Evolutionary conservation across 1,140 invertebrate genomes (phyloP), one percentile per base, ranked within the genome.

Genomic region (Laupala kohalensis): DNA sequence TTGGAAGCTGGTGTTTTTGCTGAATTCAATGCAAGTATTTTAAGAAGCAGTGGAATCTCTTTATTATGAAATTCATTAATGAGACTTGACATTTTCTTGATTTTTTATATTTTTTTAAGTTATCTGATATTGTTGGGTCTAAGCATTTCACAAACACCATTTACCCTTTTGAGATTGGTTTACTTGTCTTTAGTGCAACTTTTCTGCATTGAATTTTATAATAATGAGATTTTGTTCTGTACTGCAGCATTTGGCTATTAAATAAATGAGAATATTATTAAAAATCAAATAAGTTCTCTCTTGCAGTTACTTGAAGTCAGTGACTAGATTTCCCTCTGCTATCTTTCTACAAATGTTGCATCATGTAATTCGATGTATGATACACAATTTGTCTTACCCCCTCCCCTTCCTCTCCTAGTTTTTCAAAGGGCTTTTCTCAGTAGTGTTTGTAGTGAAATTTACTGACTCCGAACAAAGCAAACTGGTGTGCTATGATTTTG

Each of bases 141-240:
- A 24, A 68, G 23, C n/a, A 68, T n/a, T 37, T 23, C 19, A 12
- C 29, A 27, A 68, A 37, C 67, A 68, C 28, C 5, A 28, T 29
- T 5, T 29, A 37, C 37, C 19, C 37, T 53, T 53, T 53, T 53
- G 37, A 53, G 37, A 68, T 65, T 29, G 67, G 28, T 68, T 67
- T 67, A 68, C 19, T 68, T 68, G 67, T 37, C 24, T 37, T 29
- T 23, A n/a, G 28, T 26, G 29, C 19, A 29, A 12, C 64, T 65
- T 19, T 67, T 53, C 37, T 53, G 37, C 64, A 24, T 66, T 66
- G 64, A 64, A 70, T 70, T 70, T 70, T 62, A 25, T 70, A 64
- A 64, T 70, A 70, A 70, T 63, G 24, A 62, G 69, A 70, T 70
- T 70, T 70, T 70, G 37, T 70, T 70, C 27, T 64, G 37, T 70